Conservation (phyloP, 64 coral and sea anemone genomes). For the Pocillopora damicornis region DNA sequence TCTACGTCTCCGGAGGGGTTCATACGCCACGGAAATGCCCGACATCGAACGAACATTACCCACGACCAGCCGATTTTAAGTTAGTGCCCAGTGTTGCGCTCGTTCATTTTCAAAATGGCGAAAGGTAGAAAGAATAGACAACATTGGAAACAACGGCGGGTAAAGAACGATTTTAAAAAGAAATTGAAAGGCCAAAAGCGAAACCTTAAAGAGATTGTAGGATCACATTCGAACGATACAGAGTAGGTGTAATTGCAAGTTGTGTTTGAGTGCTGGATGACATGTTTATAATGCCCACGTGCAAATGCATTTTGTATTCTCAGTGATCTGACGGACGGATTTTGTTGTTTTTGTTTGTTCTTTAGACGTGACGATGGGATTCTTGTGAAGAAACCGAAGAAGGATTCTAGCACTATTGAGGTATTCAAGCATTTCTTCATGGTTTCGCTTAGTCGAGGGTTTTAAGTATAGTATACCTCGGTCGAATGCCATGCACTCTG, state of each 20-base stretch:
- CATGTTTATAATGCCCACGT: neutral
- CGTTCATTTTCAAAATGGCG: constrained; percentile 73
- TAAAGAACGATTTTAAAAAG: constrained; percentile 45
- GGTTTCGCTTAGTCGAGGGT: no score
- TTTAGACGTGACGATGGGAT: neutral
- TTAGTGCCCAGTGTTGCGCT: neutral
- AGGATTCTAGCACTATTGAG: neutral
- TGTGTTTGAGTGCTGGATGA: neutral
- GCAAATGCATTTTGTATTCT: neutral
- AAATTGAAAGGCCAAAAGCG: constrained; percentile 63
- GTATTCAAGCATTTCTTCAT: neutral
- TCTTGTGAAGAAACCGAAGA: neutral
- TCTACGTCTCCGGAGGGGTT: neutral
- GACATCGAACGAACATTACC: neutral
- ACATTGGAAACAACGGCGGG: constrained; percentile 16
- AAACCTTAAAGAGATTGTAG: constrained; percentile 55
- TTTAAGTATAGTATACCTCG: no score
- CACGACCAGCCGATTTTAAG: neutral
- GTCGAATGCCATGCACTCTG: no score
- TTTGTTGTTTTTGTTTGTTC: neutral
- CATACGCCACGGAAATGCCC: no score
- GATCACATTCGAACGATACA: constrained; percentile 48
- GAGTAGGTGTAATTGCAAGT: constrained; percentile 24
- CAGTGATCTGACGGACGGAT: neutral
- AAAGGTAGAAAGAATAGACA: constrained; percentile 31